Percentiles rank a stretch among this genome's conserved stretches.
These are phyloP conservation scores for Drosophila sp. DNA, from an alignment of 1,140 invertebrate genomes.

Conservation along the genomic window DNA sequence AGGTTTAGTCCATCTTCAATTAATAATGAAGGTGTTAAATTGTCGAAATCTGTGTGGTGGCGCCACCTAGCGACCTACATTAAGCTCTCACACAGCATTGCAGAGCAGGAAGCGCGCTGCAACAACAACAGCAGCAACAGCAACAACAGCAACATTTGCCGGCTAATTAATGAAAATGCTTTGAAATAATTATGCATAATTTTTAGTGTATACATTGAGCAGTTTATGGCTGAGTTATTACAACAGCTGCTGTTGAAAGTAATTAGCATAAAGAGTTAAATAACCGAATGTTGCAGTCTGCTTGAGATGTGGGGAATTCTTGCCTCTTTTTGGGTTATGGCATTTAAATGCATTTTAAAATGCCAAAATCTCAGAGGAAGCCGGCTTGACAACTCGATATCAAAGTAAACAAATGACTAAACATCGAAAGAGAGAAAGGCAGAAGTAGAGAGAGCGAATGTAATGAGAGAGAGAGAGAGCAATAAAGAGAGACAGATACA, in stretches of 20 bases:
- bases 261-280: slow-evolving; percentile 66
- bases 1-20: slow-evolving; percentile 73
- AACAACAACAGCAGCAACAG: slow-evolving; percentile 37
- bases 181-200: slow-evolving; percentile 83
- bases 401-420: slow-evolving; percentile 75
- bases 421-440: not conserved
- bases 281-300: not conserved
- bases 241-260: slow-evolving; percentile 76
- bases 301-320: not conserved
- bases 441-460: not conserved
- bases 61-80: slow-evolving; percentile 72
- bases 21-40: slow-evolving; percentile 83
- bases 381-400: slow-evolving; percentile 73
- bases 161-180: slow-evolving; percentile 81
- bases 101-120: slow-evolving; percentile 19
- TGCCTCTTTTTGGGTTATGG: slow-evolving; percentile 48
- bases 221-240: slow-evolving; percentile 83
- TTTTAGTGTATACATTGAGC: slow-evolving; percentile 83
- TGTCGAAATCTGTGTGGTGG: slow-evolving; percentile 75
- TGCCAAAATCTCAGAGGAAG: slow-evolving; percentile 47
- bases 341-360: slow-evolving; percentile 54
- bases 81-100: slow-evolving; percentile 10
- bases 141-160: slow-evolving; percentile 19
- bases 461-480: no score
- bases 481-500: slow-evolving; percentile 12